phyloP scores from a whole-genome alignment of 2,797 vertebrate genomes.

The Sciaenops ocellatus region DNA sequence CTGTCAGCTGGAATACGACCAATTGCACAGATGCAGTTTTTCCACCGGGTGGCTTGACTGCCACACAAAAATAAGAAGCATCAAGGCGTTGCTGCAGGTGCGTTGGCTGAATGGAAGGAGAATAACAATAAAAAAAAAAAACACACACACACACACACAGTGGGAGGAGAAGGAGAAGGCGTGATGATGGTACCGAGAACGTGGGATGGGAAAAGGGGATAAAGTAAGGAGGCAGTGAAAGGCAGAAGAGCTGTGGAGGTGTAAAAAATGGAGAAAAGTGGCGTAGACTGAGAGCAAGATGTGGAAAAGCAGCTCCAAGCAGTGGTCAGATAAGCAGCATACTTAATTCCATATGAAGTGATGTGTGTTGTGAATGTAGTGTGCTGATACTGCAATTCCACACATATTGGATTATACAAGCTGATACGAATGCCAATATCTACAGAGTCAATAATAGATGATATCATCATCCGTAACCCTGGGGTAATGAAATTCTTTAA shows the following conservation, averaged over 20 bases:
- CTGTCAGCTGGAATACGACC: constrained; percentile 40
- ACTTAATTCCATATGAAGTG: not conserved
- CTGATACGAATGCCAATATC: constrained; percentile 20
- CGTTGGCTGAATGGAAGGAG: not conserved
- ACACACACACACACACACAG: not conserved
- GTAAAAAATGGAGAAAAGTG: not conserved
- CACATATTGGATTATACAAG: constrained; percentile 19
- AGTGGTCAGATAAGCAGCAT: not conserved
- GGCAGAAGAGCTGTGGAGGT: not conserved
- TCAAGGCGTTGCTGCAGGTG: constrained; percentile 24
- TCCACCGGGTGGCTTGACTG: constrained; percentile 51
- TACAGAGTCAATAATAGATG: constrained; percentile 19
- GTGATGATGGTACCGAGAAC: not conserved
- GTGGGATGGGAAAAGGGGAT: not conserved
- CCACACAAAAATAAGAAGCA: constrained; percentile 3
- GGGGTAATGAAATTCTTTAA: not conserved
- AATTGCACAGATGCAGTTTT: constrained; percentile 45
- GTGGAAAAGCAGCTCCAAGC: not conserved
- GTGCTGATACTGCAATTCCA: constrained; percentile 20
- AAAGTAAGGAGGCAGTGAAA: not conserved
- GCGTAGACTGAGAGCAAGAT: not conserved
- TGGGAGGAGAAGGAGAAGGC: not conserved
- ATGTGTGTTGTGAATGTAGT: not conserved
- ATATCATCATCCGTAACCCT: not conserved
- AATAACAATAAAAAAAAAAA: not conserved